A percentile compares a stretch with the other conserved stretches of the same genome.
Evolutionary conservation across 2,888 invertebrate species (phyloP).

Genomic region (Cryptus viduatorius): DNA sequence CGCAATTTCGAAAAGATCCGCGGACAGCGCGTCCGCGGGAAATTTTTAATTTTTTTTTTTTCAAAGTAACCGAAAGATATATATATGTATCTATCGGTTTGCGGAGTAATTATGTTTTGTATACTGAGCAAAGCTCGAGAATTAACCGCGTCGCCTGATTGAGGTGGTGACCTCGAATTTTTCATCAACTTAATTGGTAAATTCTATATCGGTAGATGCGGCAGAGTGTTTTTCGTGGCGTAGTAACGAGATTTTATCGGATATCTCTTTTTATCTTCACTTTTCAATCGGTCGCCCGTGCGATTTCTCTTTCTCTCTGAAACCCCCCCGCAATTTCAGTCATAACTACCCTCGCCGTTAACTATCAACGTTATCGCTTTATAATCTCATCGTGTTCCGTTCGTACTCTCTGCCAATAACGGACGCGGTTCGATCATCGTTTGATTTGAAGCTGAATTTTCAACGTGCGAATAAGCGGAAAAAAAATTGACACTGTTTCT

Average conservation of each 20-base stretch:
- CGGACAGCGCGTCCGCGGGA: neutral
- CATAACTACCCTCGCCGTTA: constrained; percentile 34
- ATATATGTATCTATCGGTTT: neutral
- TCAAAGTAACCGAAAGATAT: neutral
- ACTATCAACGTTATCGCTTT: constrained; percentile 50
- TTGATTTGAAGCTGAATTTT: constrained; percentile 24
- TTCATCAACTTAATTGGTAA: constrained; percentile 61
- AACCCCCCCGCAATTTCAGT: neutral
- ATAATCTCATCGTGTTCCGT: constrained; percentile 37
- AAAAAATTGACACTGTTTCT: neutral
- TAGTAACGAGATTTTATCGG: constrained; percentile 26
- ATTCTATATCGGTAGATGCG: constrained; percentile 42
- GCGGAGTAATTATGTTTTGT: constrained; percentile 9
- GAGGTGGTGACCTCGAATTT: constrained; percentile 57
- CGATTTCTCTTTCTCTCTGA: neutral
- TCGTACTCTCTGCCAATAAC: constrained; percentile 15
- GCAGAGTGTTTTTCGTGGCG: constrained; percentile 35
- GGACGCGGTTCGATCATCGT: constrained; percentile 24
- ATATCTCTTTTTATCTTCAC: constrained; percentile 30
- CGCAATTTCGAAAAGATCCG: neutral
- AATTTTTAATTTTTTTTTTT: neutral
- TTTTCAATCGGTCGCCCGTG: neutral
- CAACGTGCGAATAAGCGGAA: constrained; percentile 14
- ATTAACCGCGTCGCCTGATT: constrained; percentile 45
- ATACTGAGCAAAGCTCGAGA: constrained; percentile 10